Base-by-base conservation (phyloP, 2,113 vertebrate species). In the Cyprinodon variegatus region DNA sequence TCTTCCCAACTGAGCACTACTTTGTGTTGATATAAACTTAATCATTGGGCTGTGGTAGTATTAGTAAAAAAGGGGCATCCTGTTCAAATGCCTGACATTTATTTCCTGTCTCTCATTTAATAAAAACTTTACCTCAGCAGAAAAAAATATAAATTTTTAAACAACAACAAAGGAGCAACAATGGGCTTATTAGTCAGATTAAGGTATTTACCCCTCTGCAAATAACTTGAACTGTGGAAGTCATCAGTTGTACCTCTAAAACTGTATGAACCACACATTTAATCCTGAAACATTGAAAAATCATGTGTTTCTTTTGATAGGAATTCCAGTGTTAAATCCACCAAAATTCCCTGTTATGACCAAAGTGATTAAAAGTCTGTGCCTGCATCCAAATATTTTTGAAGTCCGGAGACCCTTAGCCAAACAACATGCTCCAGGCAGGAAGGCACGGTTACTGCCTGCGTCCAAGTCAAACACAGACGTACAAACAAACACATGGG, bases 151-250 rank as follows among this genome's bases (percentile, higher is more conserved):
- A 41, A 4, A 41, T 9, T 41, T 41, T 41, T 41, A 41, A 41
- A 60, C 57, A 60, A 41, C 71, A 65, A 10, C 38, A 79, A 59
- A 76, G 65, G 70, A 83, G 83, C 60, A 61, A 75, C 75, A 0
- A 70, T 53, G 68, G 72, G 36, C 81, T 85, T 74, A 3, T 81
- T 78, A 66, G 61, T 81, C 74, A 61, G 61, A 45, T 74, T 46
- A 82, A 69, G 92, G 87, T 89, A 91, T 88, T 90, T 48, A 89
- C 89, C 85, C 86, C 93, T 92, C 66, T 78, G 88, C 83, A 90
- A 92, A 92, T 84, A 90, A 93, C 91, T 92, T 88, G 85, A 94
- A 88, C 89, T 88, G 80, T 81, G 94, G 92, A 95, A 94, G 95
- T 29, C 29, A 94, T 93, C 91, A 93, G 94, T 93, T 83, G 81